Percentiles rank a stretch among this genome's conserved stretches.
Conservation (phyloP, 2,113 vertebrate genomes). For the Chrysemys picta region DNA sequence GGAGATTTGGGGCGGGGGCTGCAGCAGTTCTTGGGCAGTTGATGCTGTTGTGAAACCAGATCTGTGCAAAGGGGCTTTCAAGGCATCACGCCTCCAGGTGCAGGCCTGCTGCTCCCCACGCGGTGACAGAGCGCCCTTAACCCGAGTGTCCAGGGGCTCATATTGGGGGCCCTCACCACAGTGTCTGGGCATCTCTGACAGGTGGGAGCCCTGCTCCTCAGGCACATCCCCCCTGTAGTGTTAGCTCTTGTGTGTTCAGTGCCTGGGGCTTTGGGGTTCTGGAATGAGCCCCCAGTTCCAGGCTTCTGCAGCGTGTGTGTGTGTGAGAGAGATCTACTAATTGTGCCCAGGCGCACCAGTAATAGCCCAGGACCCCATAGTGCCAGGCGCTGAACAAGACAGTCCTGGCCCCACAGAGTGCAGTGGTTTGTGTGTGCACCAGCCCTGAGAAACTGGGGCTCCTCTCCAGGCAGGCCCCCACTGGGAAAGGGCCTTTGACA, state of each 20-base stretch:
- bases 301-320: no score
- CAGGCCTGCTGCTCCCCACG: not conserved
- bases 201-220: no score
- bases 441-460: not conserved
- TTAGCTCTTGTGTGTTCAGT: not conserved
- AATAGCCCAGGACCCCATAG: not conserved
- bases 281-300: no score
- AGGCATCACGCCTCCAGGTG: not conserved
- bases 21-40: not conserved
- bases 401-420: not conserved
- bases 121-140: not conserved
- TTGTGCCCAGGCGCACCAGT: not conserved
- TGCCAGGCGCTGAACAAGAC: not conserved
- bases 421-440: not conserved
- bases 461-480: no score
- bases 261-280: no score
- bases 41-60: no score
- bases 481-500: not conserved
- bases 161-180: not conserved
- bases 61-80: not conserved
- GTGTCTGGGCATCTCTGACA: not conserved
- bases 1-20: not conserved
- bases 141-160: no score
- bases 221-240: no score
- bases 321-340: no score